Percentiles rank a stretch among this genome's conserved stretches.
Evolutionary conservation across 2,797 vertebrate species (phyloP).

Genomic region (Lithobates sylvaticus): DNA sequence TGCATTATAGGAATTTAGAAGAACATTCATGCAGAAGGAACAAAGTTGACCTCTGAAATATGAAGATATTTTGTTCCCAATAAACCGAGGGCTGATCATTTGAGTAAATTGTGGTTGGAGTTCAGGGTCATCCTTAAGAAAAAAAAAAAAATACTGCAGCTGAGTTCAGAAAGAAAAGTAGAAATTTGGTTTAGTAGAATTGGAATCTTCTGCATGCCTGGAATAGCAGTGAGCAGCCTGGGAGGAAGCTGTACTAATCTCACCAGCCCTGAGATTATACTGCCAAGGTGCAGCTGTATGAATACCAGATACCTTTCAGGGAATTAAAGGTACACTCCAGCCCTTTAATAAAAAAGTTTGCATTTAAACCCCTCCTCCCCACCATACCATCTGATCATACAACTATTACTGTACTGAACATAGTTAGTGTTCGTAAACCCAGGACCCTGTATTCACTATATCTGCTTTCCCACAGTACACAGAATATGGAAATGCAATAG

Average conservation of each 20-base stretch:
- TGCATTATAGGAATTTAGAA: background rate
- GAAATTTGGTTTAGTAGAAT: background rate
- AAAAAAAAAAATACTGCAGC: background rate
- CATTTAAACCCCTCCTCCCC: too few species aligned
- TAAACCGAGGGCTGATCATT: background rate
- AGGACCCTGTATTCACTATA: too few species aligned
- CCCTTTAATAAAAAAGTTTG: background rate
- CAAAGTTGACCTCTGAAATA: background rate
- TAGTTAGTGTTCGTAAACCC: too few species aligned
- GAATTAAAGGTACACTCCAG: background rate
- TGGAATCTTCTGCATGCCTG: conserved; percentile 8
- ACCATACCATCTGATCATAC: too few species aligned
- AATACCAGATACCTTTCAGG: conserved; percentile 5
- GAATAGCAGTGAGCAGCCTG: conserved; percentile 5
- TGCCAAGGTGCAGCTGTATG: background rate
- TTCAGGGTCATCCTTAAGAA: background rate
- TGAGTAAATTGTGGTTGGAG: conserved; percentile 22
- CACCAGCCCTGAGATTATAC: conserved; percentile 5
- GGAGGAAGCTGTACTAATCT: conserved; percentile 39
- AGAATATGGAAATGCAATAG: too few species aligned
- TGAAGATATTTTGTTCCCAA: conserved; percentile 4
- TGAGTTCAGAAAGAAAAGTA: background rate
- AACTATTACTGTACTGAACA: too few species aligned
- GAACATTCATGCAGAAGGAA: background rate
- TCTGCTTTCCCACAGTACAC: too few species aligned